Percentiles rank a stretch among this genome's conserved stretches.
Conservation (phyloP, 23 tunicate species). For the Halocynthia roretzi region DNA sequence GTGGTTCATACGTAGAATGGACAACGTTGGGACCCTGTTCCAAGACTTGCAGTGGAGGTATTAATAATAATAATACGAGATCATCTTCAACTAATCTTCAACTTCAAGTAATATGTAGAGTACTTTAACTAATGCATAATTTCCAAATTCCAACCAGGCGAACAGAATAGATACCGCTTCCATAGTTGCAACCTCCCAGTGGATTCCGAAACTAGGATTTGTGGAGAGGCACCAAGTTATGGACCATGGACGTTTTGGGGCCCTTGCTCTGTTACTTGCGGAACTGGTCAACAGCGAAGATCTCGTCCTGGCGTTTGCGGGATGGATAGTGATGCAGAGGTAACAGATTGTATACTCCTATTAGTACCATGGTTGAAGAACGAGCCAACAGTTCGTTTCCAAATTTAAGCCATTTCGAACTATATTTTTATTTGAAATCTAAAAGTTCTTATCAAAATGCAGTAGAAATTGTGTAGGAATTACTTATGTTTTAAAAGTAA, state of each 20-base stretch:
- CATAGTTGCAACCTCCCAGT: slow-evolving; percentile 56
- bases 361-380: no score
- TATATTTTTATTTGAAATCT: no score
- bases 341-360: neutral
- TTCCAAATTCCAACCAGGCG: slow-evolving; percentile 28
- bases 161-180: slow-evolving; percentile 28
- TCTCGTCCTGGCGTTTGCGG: slow-evolving; percentile 68
- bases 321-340: slow-evolving; percentile 26
- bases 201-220: slow-evolving; percentile 34
- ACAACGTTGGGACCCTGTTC: slow-evolving; percentile 65
- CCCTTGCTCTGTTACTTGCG: slow-evolving; percentile 71
- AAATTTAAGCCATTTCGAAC: no score
- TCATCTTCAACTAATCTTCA: no score
- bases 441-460: no score
- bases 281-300: slow-evolving; percentile 67
- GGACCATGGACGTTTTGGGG: slow-evolving; percentile 75
- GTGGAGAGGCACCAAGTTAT: slow-evolving; percentile 62
- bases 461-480: no score
- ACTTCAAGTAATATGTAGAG: no score
- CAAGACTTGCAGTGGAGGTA: slow-evolving; percentile 64
- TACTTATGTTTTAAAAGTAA: no score
- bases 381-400: no score
- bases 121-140: no score
- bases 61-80: neutral
- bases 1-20: slow-evolving; percentile 48